Evolutionary conservation across 2,888 invertebrate genomes (phyloP).

Genomic region (Protophormia terraenovae): DNA sequence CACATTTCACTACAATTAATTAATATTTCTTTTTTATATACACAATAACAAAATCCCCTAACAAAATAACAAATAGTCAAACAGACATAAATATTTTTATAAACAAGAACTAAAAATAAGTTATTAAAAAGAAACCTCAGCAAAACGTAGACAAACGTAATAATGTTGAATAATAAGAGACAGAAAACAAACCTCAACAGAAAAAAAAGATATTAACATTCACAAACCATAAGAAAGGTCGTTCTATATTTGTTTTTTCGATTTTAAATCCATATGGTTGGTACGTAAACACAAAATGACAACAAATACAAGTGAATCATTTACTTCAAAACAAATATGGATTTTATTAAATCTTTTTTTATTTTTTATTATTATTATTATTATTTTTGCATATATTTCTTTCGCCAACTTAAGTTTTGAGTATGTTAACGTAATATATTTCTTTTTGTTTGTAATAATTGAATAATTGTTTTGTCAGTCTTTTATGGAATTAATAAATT

Average conservation of each 20-base stretch:
- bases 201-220: neutral
- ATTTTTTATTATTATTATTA: neutral
- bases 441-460: neutral
- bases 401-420: neutral
- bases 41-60: neutral
- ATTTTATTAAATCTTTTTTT: constrained; percentile 14
- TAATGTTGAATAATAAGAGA: neutral
- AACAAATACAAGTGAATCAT: constrained; percentile 1
- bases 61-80: neutral
- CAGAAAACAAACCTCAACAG: neutral
- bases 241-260: constrained; percentile 17
- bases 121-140: neutral
- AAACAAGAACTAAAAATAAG: neutral
- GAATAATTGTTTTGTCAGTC: neutral
- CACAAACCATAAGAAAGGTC: constrained; percentile 18
- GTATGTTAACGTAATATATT: neutral
- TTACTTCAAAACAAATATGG: neutral
- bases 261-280: constrained; percentile 17
- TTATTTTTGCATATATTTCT: too few relatives aligned
- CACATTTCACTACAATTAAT: neutral
- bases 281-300: neutral
- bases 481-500: neutral
- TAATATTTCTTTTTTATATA: neutral
- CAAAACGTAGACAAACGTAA: neutral
- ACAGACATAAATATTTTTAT: neutral